Base-by-base conservation (phyloP, 2,888 invertebrate genomes). In the Cotesia congregata region DNA sequence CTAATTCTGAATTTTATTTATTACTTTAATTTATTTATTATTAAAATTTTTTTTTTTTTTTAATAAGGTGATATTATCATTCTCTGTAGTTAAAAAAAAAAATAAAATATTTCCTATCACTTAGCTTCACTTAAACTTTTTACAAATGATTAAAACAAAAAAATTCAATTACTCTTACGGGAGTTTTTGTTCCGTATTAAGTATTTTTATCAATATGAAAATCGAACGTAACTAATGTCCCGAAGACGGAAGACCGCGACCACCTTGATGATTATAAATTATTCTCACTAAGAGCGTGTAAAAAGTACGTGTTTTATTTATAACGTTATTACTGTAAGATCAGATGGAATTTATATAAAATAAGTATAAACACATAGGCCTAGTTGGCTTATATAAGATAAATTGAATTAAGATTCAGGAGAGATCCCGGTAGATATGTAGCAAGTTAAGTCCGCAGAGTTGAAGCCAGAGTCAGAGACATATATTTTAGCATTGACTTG, bases 401-500 rank as follows among this genome's bases (percentile, higher is more conserved):
- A 62, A 62, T 62, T 7, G 7, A 17, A 17, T 62, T 20, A 17
- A 20, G 6, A 17, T 17, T 62, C 62, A n/a, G 62, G 5, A 62
- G 5, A 17, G 20, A 62, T 62, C n/a, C 15, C 20, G 7, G 62
- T 62, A 62, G 50, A 50, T 50, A 12, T 50, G 50, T 50, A 50
- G 50, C 50, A 50, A 50, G 30, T 30, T 60, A 60, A 60, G n/a
- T n/a, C 60, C 9, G 6, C 6, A 62, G 17, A 62, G 62, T 6
- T 30, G 5, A 62, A 62, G 9, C 20, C 20, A 62, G 15, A 15
- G 62, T 15, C 6, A 60, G 60, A 60, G n/a, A 67, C 30, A 39
- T 30, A 30, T 30, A 38, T 38, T 67, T 40, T 68, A 41, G 41
- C 17, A 17, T 38, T 67, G 67, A 38, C 67, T 67, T 67, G 9